Evolutionary conservation across 2,113 vertebrate species (phyloP).

Genomic region (Otus sunia): DNA sequence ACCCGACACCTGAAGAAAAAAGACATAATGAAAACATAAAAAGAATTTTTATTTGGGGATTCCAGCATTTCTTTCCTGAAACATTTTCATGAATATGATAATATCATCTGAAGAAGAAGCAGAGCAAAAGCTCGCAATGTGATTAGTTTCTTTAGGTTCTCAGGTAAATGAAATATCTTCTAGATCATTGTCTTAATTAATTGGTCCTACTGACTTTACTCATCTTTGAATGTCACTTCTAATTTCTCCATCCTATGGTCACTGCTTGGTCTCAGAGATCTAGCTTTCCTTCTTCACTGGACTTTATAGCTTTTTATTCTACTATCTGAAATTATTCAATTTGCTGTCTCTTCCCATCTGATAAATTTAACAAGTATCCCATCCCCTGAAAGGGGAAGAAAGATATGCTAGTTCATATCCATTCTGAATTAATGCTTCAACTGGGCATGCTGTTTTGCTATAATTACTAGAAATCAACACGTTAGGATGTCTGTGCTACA

Average conservation of each 20-base stretch:
- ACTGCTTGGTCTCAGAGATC: background rate
- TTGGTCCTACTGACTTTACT: slow-evolving; percentile 7
- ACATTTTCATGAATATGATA: background rate
- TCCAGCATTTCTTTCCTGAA: background rate
- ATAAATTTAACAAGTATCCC: background rate
- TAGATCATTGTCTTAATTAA: slow-evolving; percentile 16
- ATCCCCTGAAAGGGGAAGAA: background rate
- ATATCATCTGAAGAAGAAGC: background rate
- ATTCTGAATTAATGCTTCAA: background rate
- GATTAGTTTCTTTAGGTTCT: background rate
- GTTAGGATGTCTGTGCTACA: background rate
- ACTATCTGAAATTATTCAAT: background rate
- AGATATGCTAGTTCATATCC: background rate
- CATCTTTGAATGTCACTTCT: background rate
- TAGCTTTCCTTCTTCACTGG: background rate
- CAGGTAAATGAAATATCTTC: slow-evolving; percentile 48
- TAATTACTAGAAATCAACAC: background rate
- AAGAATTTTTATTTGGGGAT: background rate
- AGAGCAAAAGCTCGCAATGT: background rate
- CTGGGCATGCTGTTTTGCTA: background rate
- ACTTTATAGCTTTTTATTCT: background rate
- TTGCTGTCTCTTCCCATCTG: background rate
- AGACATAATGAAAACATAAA: background rate
- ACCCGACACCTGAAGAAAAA: background rate
- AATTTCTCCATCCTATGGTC: background rate